Evolutionary conservation across 2,888 invertebrate species (phyloP), one percentile per base, ranked within the genome.

Genomic region (Conchocele bisecta): DNA sequence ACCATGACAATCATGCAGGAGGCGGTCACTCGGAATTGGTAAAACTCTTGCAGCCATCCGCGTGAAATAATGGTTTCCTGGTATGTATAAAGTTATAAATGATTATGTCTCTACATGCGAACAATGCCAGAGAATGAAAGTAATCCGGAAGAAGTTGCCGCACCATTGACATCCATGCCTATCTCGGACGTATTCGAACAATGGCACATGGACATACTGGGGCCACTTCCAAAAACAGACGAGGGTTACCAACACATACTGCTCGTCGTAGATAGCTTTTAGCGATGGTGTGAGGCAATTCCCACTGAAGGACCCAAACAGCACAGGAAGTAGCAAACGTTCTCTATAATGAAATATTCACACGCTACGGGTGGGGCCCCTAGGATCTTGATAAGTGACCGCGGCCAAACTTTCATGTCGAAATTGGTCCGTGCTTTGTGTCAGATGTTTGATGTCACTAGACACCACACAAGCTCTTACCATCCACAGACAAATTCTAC

Each of bases 321-420:
- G 70, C 75, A 33, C 58, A 50, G 39, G 60, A 64, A 39, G 69
- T 58, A 29, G 66, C 66, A n/a, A 28, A 31, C 1, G 48, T 67
- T 24, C 33, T 71, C 35, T 75, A 63, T 48, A 63, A 22, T 15
- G 59, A 67, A 20, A 63, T 75, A 1, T 50, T 67, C n/a, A n/a
- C 58, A 11, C 35, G 72, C 0, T 70, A 65, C 44, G n/a, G n/a
- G n/a, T n/a, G 70, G 74, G 13, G 70, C 65, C 20, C 74, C 74
- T 6, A 54, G 61, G 26, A 20, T 29, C 3, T 37, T 75, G 6
- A 26, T 67, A 6, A 37, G 33, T 28, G 75, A 75, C 24, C 42
- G 70, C 58, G 75, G 71, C 13, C 7, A 42, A 35, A 29, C 54
- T 11, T 71, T 71, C 41, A 67, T 59, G 59, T 67, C 50, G 13